Conservation (phyloP, 2,113 vertebrate species). For the Bungarus multicinctus region DNA sequence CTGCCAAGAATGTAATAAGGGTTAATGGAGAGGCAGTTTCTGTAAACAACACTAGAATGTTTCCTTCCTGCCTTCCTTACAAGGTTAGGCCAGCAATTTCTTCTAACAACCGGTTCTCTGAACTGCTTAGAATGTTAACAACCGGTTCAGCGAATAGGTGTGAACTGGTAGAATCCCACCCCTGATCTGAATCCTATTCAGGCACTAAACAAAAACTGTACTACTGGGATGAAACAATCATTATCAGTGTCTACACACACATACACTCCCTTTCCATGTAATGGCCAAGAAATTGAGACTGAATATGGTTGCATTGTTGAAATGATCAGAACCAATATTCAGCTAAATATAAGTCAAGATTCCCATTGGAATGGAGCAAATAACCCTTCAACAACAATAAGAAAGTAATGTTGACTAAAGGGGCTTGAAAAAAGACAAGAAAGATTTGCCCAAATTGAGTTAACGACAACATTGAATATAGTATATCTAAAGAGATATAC, state of each 20-base stretch:
- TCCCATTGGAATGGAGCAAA: neutral
- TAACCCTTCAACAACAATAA: neutral
- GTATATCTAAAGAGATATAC: neutral
- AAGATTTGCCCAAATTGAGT: neutral
- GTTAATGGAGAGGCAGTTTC: too few relatives aligned
- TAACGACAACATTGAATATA: neutral
- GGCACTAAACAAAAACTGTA: neutral
- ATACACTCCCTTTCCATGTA: neutral
- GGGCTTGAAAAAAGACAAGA: neutral
- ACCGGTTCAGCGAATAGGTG: too few relatives aligned
- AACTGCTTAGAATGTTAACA: too few relatives aligned
- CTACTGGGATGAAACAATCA: neutral
- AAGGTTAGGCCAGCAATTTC: too few relatives aligned
- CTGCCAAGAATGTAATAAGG: too few relatives aligned
- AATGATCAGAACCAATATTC: neutral
- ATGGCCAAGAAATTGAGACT: neutral
- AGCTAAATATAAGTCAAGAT: neutral
- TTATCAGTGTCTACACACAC: neutral
- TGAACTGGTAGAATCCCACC: too few relatives aligned
- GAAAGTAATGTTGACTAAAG: neutral
- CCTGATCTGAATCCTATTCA: too few relatives aligned
- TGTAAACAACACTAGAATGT: too few relatives aligned
- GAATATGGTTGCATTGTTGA: neutral
- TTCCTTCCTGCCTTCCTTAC: too few relatives aligned
- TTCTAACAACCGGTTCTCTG: too few relatives aligned